Evolutionary conservation across 2,888 invertebrate genomes (phyloP), one percentile per base, ranked within the genome.

Genomic region (Argyra leucocephala): DNA sequence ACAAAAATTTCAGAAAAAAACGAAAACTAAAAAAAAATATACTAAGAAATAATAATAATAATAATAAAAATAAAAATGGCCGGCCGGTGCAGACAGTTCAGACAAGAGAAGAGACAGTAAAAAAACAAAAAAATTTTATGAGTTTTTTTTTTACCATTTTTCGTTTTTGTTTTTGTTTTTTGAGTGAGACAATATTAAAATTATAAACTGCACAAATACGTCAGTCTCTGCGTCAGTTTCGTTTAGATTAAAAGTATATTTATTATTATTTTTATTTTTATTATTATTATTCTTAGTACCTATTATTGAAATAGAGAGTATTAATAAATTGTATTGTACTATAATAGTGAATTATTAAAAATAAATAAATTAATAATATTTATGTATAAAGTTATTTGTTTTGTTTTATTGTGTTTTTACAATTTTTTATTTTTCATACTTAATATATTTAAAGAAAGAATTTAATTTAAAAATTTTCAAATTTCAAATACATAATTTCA

Each of bases 11-110:
- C 26, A 26, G 9, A 26, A 26, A 26, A 15, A 48, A 18, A 48
- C 18, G 31, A 18, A 48, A 18, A 48, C n/a, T 2, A 18, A 48
- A 48, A 48, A 48, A 9, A 48, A 48, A 18, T 18, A 18, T 48
- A 18, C 12, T 48, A 48, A 37, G n/a, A 15, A 37, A 48, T n/a
- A 48, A 48, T 10, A 31, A 31, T 31, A 31, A 31, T 31, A 31
- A 31, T 48, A 48, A 48, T 2, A 48, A 48, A 48, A 48, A 18
- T 18, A 48, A 48, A 48, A 48, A 48, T 48, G 48, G 48, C 48
- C 48, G 48, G 48, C 48, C 48, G 48, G 48, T 48, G 48, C 48
- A 48, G 48, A 48, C 48, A 48, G 48, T 48, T 48, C 5, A 48
- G 15, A 31, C 31, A 31, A 31, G 12, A 31, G 4, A 31, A 31